phyloP scores from a whole-genome alignment of 2,113 vertebrate species.

The Datnioides undecimradiatus region DNA sequence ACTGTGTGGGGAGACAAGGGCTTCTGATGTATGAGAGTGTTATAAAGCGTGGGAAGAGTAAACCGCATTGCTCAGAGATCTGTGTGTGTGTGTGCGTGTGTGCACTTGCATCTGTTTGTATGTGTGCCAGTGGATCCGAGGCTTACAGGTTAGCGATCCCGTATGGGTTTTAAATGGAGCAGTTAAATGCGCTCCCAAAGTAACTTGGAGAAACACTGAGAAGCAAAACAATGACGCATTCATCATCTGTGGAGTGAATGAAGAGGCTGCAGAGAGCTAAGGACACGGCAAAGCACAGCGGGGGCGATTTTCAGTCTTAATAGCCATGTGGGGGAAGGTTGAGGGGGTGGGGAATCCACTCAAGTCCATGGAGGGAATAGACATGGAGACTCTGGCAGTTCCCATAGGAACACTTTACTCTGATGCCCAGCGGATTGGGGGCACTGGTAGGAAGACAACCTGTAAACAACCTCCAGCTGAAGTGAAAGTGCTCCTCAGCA shows the following conservation, averaged over 20 bases:
- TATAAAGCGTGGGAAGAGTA: constrained; percentile 78
- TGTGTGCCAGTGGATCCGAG: constrained; percentile 34
- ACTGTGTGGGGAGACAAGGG: constrained; percentile 80
- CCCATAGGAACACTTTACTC: constrained; percentile 71
- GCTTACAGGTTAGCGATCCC: constrained; percentile 67
- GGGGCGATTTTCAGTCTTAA: constrained; percentile 59
- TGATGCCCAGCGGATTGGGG: constrained; percentile 18
- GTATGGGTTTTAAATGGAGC: constrained; percentile 53
- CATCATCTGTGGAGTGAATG: constrained; percentile 40
- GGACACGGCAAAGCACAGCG: constrained; percentile 59
- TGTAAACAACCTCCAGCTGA: constrained; percentile 50
- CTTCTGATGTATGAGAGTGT: constrained; percentile 79
- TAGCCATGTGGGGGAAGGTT: constrained; percentile 38
- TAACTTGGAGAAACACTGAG: constrained; percentile 48
- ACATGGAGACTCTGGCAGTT: constrained; percentile 52
- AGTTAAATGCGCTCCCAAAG: constrained; percentile 56
- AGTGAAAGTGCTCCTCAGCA: constrained; percentile 43
- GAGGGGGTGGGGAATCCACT: constrained; percentile 60
- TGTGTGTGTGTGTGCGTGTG: constrained; percentile 49
- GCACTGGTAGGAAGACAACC: constrained; percentile 33
- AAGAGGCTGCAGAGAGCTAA: constrained; percentile 39
- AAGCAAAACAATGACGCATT: constrained; percentile 65
- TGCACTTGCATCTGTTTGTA: constrained; percentile 37
- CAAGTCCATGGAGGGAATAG: constrained; percentile 59
- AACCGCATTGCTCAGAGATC: constrained; percentile 72